Conservation (phyloP, 2,888 invertebrate genomes). For the Schrankia costaestrigalis region DNA sequence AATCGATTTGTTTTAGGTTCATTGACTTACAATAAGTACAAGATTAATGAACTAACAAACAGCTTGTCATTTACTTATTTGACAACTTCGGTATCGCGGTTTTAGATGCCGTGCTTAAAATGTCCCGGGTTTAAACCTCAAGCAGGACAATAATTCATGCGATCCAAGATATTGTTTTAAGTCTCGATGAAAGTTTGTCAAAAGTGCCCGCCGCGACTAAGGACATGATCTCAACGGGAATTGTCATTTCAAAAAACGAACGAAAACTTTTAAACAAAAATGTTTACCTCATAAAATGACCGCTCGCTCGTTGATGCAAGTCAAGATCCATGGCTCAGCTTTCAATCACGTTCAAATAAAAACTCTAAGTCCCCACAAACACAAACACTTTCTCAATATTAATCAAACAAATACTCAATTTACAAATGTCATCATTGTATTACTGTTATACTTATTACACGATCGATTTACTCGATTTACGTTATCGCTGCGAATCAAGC, state of each 20-base stretch:
- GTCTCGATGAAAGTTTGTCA: no score
- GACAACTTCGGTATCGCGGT: no score
- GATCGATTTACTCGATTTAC: slow-evolving; percentile 55
- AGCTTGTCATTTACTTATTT: no score
- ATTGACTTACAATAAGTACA: slow-evolving; percentile 37
- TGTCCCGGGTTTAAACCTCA: no score
- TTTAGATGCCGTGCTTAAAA: no score
- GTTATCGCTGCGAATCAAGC: slow-evolving; percentile 61
- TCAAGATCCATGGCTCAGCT: slow-evolving; percentile 86
- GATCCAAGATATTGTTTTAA: no score
- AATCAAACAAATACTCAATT: slow-evolving; percentile 32
- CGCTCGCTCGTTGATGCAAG: slow-evolving; percentile 87
- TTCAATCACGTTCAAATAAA: slow-evolving; percentile 43
- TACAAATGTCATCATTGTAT: slow-evolving; percentile 44
- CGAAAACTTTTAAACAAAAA: slow-evolving; percentile 2
- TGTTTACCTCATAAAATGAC: slow-evolving; percentile 86
- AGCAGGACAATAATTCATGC: no score
- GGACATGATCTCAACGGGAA: neutral
- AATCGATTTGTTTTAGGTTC: slow-evolving; percentile 46
- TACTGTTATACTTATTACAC: slow-evolving; percentile 50
- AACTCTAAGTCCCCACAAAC: slow-evolving; percentile 52
- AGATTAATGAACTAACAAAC: slow-evolving; percentile 13
- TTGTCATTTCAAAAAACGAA: slow-evolving; percentile 3
- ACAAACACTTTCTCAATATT: slow-evolving; percentile 39
- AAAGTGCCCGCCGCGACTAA: no score